phyloP scores from a whole-genome alignment of 1,140 invertebrate species.

The Drosophila ohnishii region DNA sequence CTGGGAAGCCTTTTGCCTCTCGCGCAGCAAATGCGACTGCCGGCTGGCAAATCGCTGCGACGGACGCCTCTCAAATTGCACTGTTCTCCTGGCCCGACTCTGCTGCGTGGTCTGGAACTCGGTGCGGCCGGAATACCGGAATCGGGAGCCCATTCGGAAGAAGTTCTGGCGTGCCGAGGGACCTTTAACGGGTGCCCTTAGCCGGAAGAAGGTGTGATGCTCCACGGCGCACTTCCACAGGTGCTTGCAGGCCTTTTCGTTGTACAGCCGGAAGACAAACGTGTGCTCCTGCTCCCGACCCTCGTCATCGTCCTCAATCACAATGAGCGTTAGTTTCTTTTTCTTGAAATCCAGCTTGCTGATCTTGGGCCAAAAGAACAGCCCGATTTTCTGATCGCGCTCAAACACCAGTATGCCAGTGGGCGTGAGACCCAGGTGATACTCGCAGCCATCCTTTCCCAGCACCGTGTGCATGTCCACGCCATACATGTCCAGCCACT shows the following conservation, averaged over 20 bases:
- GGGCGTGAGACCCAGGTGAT: conserved; percentile 98
- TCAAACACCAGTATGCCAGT: conserved; percentile 99
- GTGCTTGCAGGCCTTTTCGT: conserved; percentile 99
- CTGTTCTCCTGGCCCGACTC: conserved; percentile 93
- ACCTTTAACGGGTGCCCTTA: conserved; percentile 94
- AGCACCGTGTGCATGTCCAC: conserved; percentile 97
- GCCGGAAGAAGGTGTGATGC: conserved; percentile 98
- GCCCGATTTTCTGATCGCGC: conserved; percentile 96
- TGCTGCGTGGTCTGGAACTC: conserved; percentile 97
- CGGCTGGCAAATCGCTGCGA: conserved; percentile 97
- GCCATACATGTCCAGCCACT: conserved; percentile 98
- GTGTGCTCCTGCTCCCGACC: conserved; percentile 96
- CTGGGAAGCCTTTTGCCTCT: conserved; percentile 87
- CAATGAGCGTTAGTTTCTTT: conserved; percentile 96
- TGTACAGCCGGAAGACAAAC: conserved; percentile 94
- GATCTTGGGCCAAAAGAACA: conserved; percentile 99
- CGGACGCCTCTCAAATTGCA: conserved; percentile 97
- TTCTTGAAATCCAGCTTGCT: conserved; percentile 97
- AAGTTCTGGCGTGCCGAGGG: conserved; percentile 96
- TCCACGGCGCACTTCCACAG: conserved; percentile 99
- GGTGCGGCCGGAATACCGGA: conserved; percentile 96
- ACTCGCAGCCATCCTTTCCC: conserved; percentile 97
- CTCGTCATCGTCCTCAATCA: conserved; percentile 98
- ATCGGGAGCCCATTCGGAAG: conserved; percentile 97
- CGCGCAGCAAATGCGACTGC: conserved; percentile 91